Evolutionary conservation across 2,888 invertebrate genomes (phyloP), one percentile per base, ranked within the genome.

Genomic region (Malthinus flaveolus): DNA sequence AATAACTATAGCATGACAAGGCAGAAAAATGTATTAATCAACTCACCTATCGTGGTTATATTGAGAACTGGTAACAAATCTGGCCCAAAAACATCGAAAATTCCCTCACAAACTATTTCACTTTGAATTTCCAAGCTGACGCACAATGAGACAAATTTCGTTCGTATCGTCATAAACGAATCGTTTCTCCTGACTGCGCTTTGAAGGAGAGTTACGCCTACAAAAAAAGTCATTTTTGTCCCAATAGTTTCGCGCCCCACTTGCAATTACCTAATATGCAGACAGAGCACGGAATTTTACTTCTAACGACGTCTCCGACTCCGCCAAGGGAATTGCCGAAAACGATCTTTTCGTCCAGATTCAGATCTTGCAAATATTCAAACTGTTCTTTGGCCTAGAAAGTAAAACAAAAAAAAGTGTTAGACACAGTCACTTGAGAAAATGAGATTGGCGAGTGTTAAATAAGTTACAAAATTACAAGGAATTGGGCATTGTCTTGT

Each of bases 111-210:
- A 3, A 97, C 94, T 56, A 90, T 81, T 1, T 88, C 83, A 32
- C 89, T 91, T 78, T 94, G 93, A 61, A 95, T 89, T 70, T 93
- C 89, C 35, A 95, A 81, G 49, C 88, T 88, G 3, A 90, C 89
- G 75, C 96, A 96, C 66, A 93, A 88, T 63, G 89, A 87, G 58
- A 87, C 89, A 59, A 93, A 91, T 78, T 89, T 90, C 71, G 85
- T 84, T 71, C 89, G 87, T 12, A 95, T 91, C 68, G 91, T 90
- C 23, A 89, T 87, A 65, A 90, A 87, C 44, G 85, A 86, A 8
- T 56, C 59, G 12, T 91, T 91, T n/a, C 84, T 82, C 69, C 86
- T 84, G 13, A 93, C 55, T 87, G 88, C 72, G 86, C 86, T 62
- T 73, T 90, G 88, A 32, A 95, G 79, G 32, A 95, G 79, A 0